These are phyloP conservation scores for Lagopus muta DNA, from an alignment of 2,113 vertebrate species.

Conservation along the genomic window DNA sequence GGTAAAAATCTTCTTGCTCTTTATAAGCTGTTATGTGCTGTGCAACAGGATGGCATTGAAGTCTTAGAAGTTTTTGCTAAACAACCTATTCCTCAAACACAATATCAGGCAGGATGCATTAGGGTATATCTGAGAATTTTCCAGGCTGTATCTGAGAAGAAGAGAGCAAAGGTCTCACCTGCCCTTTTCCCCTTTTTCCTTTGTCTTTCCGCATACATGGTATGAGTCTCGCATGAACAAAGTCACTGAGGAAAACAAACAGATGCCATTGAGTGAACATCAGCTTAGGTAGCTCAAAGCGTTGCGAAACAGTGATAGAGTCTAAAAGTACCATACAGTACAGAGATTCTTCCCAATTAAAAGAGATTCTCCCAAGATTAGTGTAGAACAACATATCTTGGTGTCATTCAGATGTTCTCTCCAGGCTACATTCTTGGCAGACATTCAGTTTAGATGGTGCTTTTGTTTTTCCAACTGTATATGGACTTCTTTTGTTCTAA, in stretches of 20 bases:
- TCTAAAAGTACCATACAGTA: neutral
- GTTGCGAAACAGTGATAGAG: neutral
- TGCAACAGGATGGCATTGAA: neutral
- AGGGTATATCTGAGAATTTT: neutral
- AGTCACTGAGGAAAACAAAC: neutral
- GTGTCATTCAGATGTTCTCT: constrained; percentile 44
- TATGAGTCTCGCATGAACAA: neutral
- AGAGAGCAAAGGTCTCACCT: neutral
- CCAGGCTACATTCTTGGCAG: constrained; percentile 40
- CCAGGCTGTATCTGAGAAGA: neutral
- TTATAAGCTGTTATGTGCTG: neutral
- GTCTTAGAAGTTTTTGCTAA: neutral
- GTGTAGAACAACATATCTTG: neutral
- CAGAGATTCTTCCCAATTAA: neutral
- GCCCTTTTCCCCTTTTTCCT: too few species aligned
- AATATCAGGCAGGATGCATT: neutral
- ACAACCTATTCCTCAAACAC: neutral
- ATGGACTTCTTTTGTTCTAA: constrained; percentile 63
- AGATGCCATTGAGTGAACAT: neutral
- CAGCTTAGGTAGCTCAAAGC: neutral
- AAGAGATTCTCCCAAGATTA: neutral
- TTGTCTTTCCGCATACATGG: rapidly evolving
- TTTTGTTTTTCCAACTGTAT: constrained; percentile 70
- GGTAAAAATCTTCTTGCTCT: neutral
- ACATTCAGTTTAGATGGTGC: constrained; percentile 8